Conservation (phyloP, 2,113 vertebrate species). For the Recurvirostra avosetta region DNA sequence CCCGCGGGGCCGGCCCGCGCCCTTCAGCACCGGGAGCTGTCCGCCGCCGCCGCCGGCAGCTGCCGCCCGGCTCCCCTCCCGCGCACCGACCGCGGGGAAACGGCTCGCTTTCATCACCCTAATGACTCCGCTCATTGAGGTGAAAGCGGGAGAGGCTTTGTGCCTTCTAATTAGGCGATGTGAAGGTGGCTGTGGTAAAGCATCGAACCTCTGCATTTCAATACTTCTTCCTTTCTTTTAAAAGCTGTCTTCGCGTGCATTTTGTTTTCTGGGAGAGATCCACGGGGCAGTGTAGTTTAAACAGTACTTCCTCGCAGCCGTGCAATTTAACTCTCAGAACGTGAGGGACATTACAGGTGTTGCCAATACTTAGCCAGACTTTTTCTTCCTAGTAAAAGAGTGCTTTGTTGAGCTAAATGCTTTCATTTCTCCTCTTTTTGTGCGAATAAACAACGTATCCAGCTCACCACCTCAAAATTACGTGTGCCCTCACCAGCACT, state of each 20-base stretch:
- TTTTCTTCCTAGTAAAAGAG: background rate
- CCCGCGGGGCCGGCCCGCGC: background rate
- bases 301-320: background rate
- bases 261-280: background rate
- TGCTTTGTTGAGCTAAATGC: background rate
- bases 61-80: constrained; percentile 32
- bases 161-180: background rate
- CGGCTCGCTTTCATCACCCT: constrained; percentile 39
- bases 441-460: background rate
- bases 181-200: constrained; percentile 17
- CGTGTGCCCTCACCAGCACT: background rate
- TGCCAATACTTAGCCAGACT: background rate
- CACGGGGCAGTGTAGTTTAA: background rate
- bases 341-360: background rate
- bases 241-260: background rate
- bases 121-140: background rate
- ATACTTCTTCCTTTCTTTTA: background rate
- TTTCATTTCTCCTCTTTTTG: background rate
- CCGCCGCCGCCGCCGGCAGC: constrained; percentile 54
- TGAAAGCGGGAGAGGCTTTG: background rate
- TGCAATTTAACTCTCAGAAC: background rate
- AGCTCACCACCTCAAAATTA: background rate
- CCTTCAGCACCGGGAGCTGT: constrained; percentile 88
- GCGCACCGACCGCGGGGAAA: constrained; percentile 36
- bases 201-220: background rate